These are phyloP conservation scores for Campopleginae sp. DNA, from an alignment of 2,888 invertebrate genomes.

Conservation along the genomic window DNA sequence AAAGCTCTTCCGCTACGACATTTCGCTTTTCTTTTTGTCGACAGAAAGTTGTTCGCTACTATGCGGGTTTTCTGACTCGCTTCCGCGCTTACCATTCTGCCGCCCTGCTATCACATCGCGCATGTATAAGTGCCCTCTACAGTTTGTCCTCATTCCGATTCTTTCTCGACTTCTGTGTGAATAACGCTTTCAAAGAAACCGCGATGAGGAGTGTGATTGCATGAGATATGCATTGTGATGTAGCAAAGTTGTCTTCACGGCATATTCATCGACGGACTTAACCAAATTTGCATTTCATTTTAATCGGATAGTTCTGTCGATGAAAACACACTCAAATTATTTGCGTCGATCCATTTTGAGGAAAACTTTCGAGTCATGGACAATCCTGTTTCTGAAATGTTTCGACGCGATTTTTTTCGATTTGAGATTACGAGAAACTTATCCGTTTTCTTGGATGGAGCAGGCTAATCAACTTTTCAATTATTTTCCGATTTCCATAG, in stretches of 20 bases:
- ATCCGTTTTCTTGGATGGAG: background rate
- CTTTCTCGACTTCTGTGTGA: conserved; percentile 7
- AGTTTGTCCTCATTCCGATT: conserved; percentile 15
- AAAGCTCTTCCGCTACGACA: conserved; percentile 48
- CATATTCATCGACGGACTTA: background rate
- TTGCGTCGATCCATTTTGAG: background rate
- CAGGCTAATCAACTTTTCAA: background rate
- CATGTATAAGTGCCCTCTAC: background rate
- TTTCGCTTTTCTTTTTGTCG: conserved; percentile 25
- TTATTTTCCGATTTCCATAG: background rate
- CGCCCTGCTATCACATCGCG: background rate
- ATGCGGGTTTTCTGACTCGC: conserved; percentile 40
- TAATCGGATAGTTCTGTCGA: background rate
- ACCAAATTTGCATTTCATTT: background rate
- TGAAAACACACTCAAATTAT: background rate
- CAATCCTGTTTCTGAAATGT: background rate
- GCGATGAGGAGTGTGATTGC: background rate
- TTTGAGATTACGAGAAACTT: too few species aligned
- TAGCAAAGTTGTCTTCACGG: background rate
- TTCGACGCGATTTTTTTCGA: background rate
- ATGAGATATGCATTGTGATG: conserved; percentile 6
- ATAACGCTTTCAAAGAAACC: background rate
- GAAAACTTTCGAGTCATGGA: background rate
- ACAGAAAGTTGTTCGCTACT: conserved; percentile 45
- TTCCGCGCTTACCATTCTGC: conserved; percentile 30